Conservation (phyloP, 2,888 invertebrate genomes). For the Kryphioiulus occultus region DNA sequence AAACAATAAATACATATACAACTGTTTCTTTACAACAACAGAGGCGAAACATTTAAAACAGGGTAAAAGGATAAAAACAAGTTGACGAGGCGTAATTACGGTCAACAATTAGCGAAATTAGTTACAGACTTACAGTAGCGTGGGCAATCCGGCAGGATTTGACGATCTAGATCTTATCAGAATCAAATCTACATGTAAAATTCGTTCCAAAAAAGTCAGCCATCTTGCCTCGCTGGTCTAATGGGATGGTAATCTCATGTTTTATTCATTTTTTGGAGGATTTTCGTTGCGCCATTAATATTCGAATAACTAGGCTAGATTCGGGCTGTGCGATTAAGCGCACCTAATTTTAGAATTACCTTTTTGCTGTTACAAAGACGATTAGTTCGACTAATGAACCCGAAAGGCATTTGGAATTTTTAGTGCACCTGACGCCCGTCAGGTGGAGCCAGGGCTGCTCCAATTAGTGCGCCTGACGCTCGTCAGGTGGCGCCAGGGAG, state of each 20-base stretch:
- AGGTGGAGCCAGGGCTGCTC: not conserved
- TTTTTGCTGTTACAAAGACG: not conserved
- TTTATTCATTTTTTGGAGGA: not conserved
- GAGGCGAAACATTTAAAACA: not conserved
- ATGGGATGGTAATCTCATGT: not conserved
- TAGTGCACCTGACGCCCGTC: not conserved
- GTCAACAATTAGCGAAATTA: not conserved
- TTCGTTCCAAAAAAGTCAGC: not conserved
- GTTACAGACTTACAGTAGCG: too few species aligned
- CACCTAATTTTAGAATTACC: not conserved
- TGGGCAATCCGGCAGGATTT: not conserved
- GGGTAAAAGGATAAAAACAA: not conserved
- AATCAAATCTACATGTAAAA: not conserved
- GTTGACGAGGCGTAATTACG: not conserved
- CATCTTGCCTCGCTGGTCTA: not conserved
- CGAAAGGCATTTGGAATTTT: not conserved
- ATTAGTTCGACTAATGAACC: not conserved
- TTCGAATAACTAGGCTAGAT: not conserved
- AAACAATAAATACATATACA: conserved; percentile 21
- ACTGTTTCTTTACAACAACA: conserved; percentile 18
- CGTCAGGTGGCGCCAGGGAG: too few species aligned
- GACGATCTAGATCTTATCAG: not conserved
- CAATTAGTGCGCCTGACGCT: too few species aligned
- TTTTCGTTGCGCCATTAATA: not conserved
- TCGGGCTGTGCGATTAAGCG: conserved; percentile 16